Conservation (phyloP, 2,113 vertebrate species). For the Sebastes schlegelii region DNA sequence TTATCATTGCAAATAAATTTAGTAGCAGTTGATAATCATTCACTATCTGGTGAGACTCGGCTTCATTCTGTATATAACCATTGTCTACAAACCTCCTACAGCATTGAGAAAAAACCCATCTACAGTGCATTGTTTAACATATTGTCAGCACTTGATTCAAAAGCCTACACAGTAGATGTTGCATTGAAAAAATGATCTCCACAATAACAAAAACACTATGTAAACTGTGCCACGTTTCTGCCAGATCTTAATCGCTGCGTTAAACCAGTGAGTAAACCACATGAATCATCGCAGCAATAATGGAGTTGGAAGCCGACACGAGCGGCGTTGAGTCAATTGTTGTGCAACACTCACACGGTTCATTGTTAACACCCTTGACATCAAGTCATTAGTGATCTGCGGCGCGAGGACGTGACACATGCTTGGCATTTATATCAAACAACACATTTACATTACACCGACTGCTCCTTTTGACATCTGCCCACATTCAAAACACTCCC, state of each 20-base stretch:
- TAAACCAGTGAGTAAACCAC: constrained; percentile 41
- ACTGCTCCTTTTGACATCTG: constrained; percentile 60
- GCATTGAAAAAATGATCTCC: constrained; percentile 6
- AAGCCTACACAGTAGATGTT: background rate
- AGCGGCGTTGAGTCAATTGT: constrained; percentile 59
- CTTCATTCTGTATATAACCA: background rate
- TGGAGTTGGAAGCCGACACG: constrained; percentile 51
- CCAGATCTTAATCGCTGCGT: constrained; percentile 25
- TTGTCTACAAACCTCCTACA: background rate
- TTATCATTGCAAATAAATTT: background rate
- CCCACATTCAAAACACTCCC: constrained; percentile 37
- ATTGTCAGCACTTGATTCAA: background rate
- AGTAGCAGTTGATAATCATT: background rate
- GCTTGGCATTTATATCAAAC: constrained; percentile 65
- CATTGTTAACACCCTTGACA: constrained; percentile 64
- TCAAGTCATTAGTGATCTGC: constrained; percentile 59
- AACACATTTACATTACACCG: constrained; percentile 45
- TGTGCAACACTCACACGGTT: constrained; percentile 50
- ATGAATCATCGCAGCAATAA: constrained; percentile 56
- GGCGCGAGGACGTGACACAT: constrained; percentile 52
- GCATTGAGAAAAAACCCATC: background rate
- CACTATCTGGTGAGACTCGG: background rate
- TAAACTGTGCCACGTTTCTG: constrained; percentile 7
- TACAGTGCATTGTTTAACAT: background rate
- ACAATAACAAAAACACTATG: constrained; percentile 9